Evolutionary conservation across 2,888 invertebrate species (phyloP), one percentile per base, ranked within the genome.

Genomic region (Rhodophaea formosa): DNA sequence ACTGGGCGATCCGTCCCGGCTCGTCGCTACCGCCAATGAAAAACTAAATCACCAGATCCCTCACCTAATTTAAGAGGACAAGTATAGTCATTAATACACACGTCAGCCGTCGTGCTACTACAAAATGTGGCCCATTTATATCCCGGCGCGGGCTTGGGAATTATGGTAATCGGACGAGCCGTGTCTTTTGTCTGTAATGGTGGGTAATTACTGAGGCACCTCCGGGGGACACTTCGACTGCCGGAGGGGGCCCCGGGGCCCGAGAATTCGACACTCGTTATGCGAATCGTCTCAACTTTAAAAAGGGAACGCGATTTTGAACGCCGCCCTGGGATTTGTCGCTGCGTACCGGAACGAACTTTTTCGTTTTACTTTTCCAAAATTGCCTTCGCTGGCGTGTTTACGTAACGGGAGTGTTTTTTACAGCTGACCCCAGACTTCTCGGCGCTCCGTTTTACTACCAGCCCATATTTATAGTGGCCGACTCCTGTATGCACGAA

Each of bases 141-240:
- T 86, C 85, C 81, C 79, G 84, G 78, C 83, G 80, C 80, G 83
- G 81, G 84, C 84, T 80, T 83, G 86, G 88, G 88, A 88, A 88
- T 90, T 90, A 91, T 90, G 90, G 86, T 91, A 91, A 90, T 90
- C 88, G 87, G 86, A 80, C 85, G 86, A 87, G 85, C 83, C 88
- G 84, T 86, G 88, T 89, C 90, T 89, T 88, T 90, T 89, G 90
- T 90, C 88, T 86, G 85, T 91, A 90, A 91, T 90, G 90, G 88
- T 79, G 78, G 88, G 89, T 89, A 90, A 91, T 91, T 91, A 90
- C 88, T 71, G 80, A 79, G 82, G 79, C 86, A 86, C 86, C 89
- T 88, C 86, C 79, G 80, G 88, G 88, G 88, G 75, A 82, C 86
- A 82, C 82, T 86, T 77, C 82, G 83, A 80, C 82, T 82, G 72